A percentile compares a stretch with the other conserved stretches of the same genome.
Conservation (phyloP, 2,888 invertebrate genomes). For the Drosophila neonasuta region DNA sequence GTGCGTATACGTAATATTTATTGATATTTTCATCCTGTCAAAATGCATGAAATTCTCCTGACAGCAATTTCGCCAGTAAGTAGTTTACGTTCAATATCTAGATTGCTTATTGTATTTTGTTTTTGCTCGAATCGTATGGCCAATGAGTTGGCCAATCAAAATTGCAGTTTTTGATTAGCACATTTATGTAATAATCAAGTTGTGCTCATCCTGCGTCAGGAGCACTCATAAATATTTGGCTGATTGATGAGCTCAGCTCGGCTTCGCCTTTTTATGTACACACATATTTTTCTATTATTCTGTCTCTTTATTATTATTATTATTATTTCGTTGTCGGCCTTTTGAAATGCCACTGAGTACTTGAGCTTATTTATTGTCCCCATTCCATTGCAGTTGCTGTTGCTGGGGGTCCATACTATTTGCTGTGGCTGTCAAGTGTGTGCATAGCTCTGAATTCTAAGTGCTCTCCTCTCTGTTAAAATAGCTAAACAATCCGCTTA, state of each 20-base stretch:
- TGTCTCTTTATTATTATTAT: conserved; percentile 29
- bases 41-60: conserved; percentile 55
- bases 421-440: conserved; percentile 19
- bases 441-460: conserved; percentile 33
- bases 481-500: conserved; percentile 43
- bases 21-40: conserved; percentile 15
- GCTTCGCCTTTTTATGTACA: conserved; percentile 23
- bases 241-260: conserved; percentile 54
- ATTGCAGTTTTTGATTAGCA: conserved; percentile 70
- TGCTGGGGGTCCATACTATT: conserved; percentile 19
- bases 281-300: conserved; percentile 33
- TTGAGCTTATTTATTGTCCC: conserved; percentile 61
- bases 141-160: conserved; percentile 45
- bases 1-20: background rate
- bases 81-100: background rate
- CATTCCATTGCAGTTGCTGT: conserved; percentile 25
- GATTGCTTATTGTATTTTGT: conserved; percentile 14
- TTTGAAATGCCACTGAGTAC: conserved; percentile 50
- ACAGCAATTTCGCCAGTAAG: conserved; percentile 38
- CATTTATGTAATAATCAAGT: conserved; percentile 65
- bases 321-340: conserved; percentile 38
- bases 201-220: conserved; percentile 26
- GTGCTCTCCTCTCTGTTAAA: conserved; percentile 42
- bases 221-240: conserved; percentile 53
- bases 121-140: background rate